Evolutionary conservation across 2,888 invertebrate genomes (phyloP).

Genomic region (Drosophila pullipes): DNA sequence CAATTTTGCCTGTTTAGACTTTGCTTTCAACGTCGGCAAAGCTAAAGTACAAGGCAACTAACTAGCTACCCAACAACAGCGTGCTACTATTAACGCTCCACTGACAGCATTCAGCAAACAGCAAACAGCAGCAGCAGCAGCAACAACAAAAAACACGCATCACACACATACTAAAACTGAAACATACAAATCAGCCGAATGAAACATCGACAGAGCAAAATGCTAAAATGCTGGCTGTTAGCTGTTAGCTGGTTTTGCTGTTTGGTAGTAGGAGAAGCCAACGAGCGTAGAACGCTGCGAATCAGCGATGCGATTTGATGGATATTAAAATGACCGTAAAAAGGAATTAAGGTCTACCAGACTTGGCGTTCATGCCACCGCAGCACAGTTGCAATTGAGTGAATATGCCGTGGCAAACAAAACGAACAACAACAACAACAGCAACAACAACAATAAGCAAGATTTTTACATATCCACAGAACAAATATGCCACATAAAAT

Average conservation of each 20-base stretch:
- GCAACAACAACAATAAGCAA: conserved; percentile 13
- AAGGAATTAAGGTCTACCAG: conserved; percentile 85
- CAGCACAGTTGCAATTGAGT: conserved; percentile 76
- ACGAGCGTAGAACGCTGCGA: conserved; percentile 77
- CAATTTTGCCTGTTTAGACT: conserved; percentile 41
- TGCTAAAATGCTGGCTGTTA: conserved; percentile 48
- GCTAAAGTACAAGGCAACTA: conserved; percentile 61
- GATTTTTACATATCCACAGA: conserved; percentile 72
- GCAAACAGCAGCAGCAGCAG: conserved; percentile 58
- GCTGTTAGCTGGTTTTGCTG: conserved; percentile 21
- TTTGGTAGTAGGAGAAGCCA: conserved; percentile 52
- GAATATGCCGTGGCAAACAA: conserved; percentile 58
- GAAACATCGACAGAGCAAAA: conserved; percentile 77
- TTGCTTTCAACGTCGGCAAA: conserved; percentile 39
- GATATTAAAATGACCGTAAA: conserved; percentile 86
- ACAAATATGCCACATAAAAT: conserved; percentile 70
- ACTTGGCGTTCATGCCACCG: conserved; percentile 66
- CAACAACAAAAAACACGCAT: conserved; percentile 38
- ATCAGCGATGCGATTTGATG: conserved; percentile 85
- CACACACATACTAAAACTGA: conserved; percentile 30
- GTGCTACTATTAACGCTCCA: conserved; percentile 79
- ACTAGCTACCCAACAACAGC: conserved; percentile 59
- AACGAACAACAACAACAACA: conserved; percentile 9
- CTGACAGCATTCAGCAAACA: conserved; percentile 73
- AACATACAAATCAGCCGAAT: conserved; percentile 76